Percentiles rank a stretch among this genome's conserved stretches.
Evolutionary conservation across 2,888 invertebrate species (phyloP).

Genomic region (Diachrysia chrysitis): DNA sequence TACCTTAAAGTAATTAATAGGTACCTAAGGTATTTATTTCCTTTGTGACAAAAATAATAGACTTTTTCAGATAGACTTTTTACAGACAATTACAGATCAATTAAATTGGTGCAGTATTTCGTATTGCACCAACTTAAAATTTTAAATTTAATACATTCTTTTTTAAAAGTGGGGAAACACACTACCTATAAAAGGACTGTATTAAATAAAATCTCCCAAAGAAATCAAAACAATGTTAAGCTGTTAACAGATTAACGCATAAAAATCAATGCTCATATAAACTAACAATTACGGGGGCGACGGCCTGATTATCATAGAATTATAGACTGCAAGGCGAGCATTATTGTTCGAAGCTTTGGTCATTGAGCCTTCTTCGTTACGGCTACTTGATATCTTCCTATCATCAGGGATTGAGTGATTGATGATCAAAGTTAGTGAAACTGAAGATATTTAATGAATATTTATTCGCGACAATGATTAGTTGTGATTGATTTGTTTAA

Average conservation of each 20-base stretch:
- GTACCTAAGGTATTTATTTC: no score
- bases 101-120: no score
- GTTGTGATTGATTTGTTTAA: neutral
- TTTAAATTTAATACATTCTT: no score
- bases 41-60: no score
- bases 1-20: no score
- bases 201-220: no score
- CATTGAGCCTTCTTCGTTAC: conserved; percentile 48
- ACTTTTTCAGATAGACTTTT: no score
- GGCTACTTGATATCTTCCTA: conserved; percentile 39
- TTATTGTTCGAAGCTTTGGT: conserved; percentile 27
- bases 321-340: conserved; percentile 22
- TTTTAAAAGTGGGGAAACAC: no score
- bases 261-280: conserved; percentile 21
- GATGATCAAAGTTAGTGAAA: conserved; percentile 33
- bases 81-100: no score
- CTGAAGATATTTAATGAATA: conserved; percentile 14
- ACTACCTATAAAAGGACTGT: no score
- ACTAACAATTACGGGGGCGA: conserved; percentile 36
- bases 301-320: conserved; percentile 42
- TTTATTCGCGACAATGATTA: conserved; percentile 17
- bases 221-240: neutral
- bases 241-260: conserved; percentile 8
- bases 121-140: no score
- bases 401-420: conserved; percentile 38